Base-by-base conservation (phyloP, 2,797 vertebrate genomes). In the Balearica regulorum region DNA sequence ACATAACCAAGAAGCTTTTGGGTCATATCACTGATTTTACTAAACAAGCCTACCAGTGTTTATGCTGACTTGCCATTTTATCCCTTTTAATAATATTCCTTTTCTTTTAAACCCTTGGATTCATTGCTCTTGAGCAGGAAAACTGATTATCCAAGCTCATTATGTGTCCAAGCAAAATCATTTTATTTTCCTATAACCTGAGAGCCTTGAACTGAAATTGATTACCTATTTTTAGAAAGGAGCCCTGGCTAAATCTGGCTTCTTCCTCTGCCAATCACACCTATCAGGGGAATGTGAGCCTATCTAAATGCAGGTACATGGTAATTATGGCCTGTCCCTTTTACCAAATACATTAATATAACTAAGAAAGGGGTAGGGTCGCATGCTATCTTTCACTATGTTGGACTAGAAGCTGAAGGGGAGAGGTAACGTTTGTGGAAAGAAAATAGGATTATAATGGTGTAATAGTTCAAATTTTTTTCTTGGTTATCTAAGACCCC, bases 191-290 rank as follows among this genome's bases (percentile, higher is more conserved):
- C 73, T 96, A 72, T 66, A 87, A 91, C 70, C 90, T n/a, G 6
- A 82, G 83, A 94, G 11, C 66, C 54, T 95, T 95, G 66, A 90
- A 84, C 58, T 89, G 75, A 94, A 95, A 96, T 83, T 69, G 66
- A 92, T 96, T 96, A 87, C 37, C 66, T 94, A 60, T 96, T 95
- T 96, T 94, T 94, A 95, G 94, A 92, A 90, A 84, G 70, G 64
- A 93, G 48, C 51, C 62, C 31, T 66, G 55, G 66, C 90, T 96
- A 97, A 94, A 94, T 94, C 70, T 89, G 73, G 13, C 62, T 92
- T 65, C 70, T 82, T 92, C 14, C 43, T 28, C 51, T 89, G 86
- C 58, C 77, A 96, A 9, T 90, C 90, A 76, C 55, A 87, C 39
- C 66, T 95, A 48, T 58, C 83, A 96, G 55, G 71, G 91, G 64